Percentiles rank a stretch among this genome's conserved stretches.
Evolutionary conservation across 2,113 vertebrate genomes (phyloP).

Genomic region (Apteryx mantelli): DNA sequence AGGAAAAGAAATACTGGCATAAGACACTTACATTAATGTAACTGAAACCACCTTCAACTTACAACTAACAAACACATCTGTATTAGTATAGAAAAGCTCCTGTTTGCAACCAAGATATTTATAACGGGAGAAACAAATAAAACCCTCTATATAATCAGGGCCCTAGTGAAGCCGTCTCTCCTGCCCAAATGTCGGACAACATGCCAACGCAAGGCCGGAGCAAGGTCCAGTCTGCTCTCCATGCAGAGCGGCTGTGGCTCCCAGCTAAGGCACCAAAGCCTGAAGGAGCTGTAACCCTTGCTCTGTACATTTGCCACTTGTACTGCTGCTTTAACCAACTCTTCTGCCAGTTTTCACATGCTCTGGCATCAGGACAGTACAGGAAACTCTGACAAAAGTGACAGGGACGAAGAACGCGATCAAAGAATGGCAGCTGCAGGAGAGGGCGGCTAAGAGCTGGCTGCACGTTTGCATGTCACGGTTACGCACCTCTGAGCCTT

Average conservation of each 20-base stretch:
- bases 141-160: not conserved
- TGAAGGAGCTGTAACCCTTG: not conserved
- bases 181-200: not conserved
- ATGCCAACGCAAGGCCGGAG: not conserved
- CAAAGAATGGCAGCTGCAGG: not conserved
- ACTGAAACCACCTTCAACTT: not conserved
- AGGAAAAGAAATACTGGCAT: not conserved
- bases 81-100: not conserved
- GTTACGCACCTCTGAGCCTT: not conserved
- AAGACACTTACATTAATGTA: not conserved
- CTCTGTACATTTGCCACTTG: not conserved
- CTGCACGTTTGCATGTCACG: no score
- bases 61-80: not conserved
- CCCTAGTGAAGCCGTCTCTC: not conserved
- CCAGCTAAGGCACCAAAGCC: not conserved
- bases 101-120: not conserved
- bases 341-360: not conserved
- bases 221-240: not conserved
- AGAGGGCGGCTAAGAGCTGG: not conserved
- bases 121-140: not conserved
- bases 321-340: not conserved
- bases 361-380: not conserved
- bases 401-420: not conserved
- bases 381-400: not conserved
- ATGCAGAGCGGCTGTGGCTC: not conserved